phyloP scores from a whole-genome alignment of 2,888 invertebrate genomes.

The Nymphalis c-album region DNA sequence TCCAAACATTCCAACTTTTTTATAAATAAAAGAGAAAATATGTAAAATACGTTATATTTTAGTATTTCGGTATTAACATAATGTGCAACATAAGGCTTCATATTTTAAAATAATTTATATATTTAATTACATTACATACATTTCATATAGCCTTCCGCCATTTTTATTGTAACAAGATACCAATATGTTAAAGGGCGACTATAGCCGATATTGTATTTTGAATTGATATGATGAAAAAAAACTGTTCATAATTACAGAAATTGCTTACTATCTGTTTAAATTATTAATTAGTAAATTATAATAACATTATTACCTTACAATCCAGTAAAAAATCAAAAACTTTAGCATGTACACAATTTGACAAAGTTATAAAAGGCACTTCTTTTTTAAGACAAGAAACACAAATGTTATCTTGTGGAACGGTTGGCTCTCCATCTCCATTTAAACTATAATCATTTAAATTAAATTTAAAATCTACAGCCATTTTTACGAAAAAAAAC shows the following conservation, averaged over 20 bases:
- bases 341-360: constrained; percentile 53
- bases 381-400: constrained; percentile 53
- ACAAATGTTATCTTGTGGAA: constrained; percentile 41
- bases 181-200: constrained; percentile 48
- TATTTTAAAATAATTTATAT: too few relatives aligned
- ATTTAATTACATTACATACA: neutral
- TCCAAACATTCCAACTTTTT: too few relatives aligned
- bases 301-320: constrained; percentile 47
- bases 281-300: too few relatives aligned
- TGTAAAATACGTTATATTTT: too few relatives aligned
- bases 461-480: constrained; percentile 18
- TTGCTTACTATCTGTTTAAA: too few relatives aligned
- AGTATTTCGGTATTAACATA: too few relatives aligned
- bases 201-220: constrained; percentile 36
- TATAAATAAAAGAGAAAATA: too few relatives aligned
- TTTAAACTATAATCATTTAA: constrained; percentile 16
- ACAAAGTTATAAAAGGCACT: constrained; percentile 44
- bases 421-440: neutral
- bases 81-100: too few relatives aligned
- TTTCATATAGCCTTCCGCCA: constrained; percentile 41
- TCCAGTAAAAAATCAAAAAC: constrained; percentile 50
- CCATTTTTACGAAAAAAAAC: constrained; percentile 24
- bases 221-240: too few relatives aligned
- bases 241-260: too few relatives aligned
- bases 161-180: constrained; percentile 46